A percentile compares a stretch with the other conserved stretches of the same genome.
phyloP scores from a whole-genome alignment of 64 coral and sea anemone species.

The Orbicella faveolata region DNA sequence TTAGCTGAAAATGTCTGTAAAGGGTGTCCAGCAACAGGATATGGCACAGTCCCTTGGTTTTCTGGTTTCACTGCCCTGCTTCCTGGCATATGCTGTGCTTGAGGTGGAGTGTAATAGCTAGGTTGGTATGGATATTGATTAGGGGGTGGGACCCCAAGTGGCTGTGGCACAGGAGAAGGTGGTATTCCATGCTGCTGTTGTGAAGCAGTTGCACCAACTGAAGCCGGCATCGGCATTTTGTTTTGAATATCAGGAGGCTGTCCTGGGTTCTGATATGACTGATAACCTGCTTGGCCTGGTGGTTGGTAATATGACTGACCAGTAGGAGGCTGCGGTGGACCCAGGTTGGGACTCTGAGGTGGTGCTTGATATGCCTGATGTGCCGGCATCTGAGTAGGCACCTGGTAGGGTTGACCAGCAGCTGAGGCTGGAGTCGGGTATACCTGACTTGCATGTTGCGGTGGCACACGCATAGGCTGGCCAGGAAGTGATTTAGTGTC shows the following conservation, averaged over 20 bases:
- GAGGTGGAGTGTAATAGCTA: slow-evolving; percentile 26
- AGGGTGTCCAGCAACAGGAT: background rate
- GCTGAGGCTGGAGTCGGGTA: slow-evolving; percentile 22
- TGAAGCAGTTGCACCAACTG: background rate
- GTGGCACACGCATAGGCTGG: background rate
- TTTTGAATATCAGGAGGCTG: background rate
- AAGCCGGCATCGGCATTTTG: background rate
- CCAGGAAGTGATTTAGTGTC: slow-evolving; percentile 2
- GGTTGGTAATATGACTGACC: background rate
- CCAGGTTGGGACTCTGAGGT: background rate
- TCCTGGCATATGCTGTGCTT: background rate
- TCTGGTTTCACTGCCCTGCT: slow-evolving; percentile 2
- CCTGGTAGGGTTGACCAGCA: background rate
- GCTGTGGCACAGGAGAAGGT: background rate
- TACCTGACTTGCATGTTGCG: slow-evolving; percentile 4
- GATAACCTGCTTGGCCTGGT: background rate
- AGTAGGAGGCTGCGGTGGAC: slow-evolving; percentile 6
- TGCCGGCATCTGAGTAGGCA: background rate
- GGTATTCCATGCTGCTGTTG: slow-evolving; percentile 3
- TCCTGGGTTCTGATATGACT: background rate
- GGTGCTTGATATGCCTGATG: background rate
- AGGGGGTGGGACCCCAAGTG: slow-evolving; percentile 4
- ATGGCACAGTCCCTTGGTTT: background rate
- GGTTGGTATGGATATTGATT: slow-evolving; percentile 56
- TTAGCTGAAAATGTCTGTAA: background rate